These are phyloP conservation scores for Ploceus nigricollis DNA, from an alignment of 2,113 vertebrate species.

Conservation along the genomic window DNA sequence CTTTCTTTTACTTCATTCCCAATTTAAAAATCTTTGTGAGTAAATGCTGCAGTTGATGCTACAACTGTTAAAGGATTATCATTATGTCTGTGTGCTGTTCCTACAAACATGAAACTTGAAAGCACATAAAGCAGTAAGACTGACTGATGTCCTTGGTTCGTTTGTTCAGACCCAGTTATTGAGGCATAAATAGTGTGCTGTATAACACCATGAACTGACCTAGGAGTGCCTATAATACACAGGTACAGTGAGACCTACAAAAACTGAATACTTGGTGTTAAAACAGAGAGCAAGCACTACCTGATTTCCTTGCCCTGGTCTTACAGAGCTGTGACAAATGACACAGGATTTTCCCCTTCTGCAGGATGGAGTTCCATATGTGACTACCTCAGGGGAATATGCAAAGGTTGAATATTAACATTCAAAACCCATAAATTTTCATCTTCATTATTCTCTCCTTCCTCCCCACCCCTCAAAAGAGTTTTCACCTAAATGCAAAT, in stretches of 20 bases:
- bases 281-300: neutral
- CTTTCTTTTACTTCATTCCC: neutral
- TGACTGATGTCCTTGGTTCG: neutral
- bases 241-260: neutral
- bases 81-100: neutral
- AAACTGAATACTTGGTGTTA: neutral
- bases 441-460: neutral
- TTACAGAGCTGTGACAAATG: neutral
- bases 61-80: neutral
- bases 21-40: neutral
- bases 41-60: neutral
- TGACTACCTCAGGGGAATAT: neutral
- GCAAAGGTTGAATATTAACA: neutral
- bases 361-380: neutral
- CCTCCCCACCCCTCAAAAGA: fast-evolving
- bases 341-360: neutral
- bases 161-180: conserved; percentile 1
- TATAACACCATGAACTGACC: neutral
- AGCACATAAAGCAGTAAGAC: neutral
- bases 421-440: neutral
- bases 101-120: neutral
- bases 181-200: neutral
- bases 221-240: neutral
- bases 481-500: neutral
- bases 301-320: neutral